Evolutionary conservation across 2,888 invertebrate genomes (phyloP).

Genomic region (Hecatera dysodea): DNA sequence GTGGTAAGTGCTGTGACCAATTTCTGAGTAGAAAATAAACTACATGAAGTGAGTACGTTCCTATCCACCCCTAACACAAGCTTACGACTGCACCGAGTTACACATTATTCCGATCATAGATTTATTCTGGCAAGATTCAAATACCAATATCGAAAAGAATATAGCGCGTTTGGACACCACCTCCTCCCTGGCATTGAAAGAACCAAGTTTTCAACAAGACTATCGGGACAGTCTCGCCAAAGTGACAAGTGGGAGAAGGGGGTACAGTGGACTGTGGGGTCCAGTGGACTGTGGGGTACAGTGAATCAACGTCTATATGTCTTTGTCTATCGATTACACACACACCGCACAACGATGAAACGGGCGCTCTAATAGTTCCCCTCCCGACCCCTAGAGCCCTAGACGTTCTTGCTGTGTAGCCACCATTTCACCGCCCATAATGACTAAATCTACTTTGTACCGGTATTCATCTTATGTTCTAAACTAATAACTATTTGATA

Average conservation of each 20-base stretch:
- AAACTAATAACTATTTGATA: too few relatives aligned
- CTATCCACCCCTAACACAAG: background rate
- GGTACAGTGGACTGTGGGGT: too few relatives aligned
- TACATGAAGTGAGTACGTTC: background rate
- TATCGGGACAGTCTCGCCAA: background rate
- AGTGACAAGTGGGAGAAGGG: background rate
- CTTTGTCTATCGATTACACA: too few relatives aligned
- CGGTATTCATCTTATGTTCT: too few relatives aligned
- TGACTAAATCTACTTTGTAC: too few relatives aligned
- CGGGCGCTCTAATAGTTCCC: too few relatives aligned
- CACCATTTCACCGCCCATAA: too few relatives aligned
- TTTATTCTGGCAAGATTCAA: background rate
- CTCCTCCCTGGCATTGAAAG: background rate
- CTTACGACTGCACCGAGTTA: background rate
- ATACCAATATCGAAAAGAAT: background rate
- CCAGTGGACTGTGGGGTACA: too few relatives aligned
- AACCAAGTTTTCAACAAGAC: background rate
- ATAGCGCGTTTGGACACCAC: background rate
- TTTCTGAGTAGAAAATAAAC: background rate
- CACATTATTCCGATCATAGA: background rate
- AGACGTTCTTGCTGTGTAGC: too few relatives aligned
- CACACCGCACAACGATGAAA: too few relatives aligned
- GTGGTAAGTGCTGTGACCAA: slow-evolving; percentile 30
- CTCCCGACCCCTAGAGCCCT: too few relatives aligned
- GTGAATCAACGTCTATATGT: too few relatives aligned